These are phyloP conservation scores for Cricetomys ansorgei DNA, from an alignment of 2,113 vertebrate species.

Conservation along the genomic window DNA sequence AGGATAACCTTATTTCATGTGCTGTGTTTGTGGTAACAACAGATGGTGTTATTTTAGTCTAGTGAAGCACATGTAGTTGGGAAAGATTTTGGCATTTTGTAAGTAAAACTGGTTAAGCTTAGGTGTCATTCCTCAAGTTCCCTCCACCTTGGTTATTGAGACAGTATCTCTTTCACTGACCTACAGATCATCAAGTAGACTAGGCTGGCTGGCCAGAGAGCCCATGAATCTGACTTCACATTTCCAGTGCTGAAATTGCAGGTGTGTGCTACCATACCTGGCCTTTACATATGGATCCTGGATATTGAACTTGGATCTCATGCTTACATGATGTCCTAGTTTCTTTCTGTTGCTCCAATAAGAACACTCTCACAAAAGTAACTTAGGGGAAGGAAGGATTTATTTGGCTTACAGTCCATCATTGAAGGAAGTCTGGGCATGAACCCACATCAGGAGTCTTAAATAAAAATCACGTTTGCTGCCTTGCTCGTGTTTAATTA, in stretches of 20 bases:
- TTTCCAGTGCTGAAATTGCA: background rate
- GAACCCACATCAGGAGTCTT: background rate
- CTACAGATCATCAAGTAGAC: background rate
- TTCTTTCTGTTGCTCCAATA: background rate
- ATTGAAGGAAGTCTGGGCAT: background rate
- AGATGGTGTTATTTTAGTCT: slow-evolving; percentile 8
- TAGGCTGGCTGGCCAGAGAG: background rate
- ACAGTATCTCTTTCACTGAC: background rate
- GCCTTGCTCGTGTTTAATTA: background rate
- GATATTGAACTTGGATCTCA: background rate
- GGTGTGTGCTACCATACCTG: background rate
- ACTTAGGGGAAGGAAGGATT: background rate
- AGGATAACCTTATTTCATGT: slow-evolving; percentile 26
- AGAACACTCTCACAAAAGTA: background rate
- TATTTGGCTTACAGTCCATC: background rate
- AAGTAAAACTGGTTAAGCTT: background rate
- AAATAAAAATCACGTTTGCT: background rate
- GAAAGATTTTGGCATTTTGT: background rate
- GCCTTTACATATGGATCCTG: background rate
- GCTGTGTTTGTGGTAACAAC: background rate
- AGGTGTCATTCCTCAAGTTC: background rate
- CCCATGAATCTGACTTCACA: background rate
- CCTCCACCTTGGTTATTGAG: background rate
- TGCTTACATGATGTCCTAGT: background rate
- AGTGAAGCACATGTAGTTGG: background rate